These are phyloP conservation scores for Oreonectes daqikongensis DNA, from an alignment of 2,797 vertebrate genomes.

Conservation along the genomic window DNA sequence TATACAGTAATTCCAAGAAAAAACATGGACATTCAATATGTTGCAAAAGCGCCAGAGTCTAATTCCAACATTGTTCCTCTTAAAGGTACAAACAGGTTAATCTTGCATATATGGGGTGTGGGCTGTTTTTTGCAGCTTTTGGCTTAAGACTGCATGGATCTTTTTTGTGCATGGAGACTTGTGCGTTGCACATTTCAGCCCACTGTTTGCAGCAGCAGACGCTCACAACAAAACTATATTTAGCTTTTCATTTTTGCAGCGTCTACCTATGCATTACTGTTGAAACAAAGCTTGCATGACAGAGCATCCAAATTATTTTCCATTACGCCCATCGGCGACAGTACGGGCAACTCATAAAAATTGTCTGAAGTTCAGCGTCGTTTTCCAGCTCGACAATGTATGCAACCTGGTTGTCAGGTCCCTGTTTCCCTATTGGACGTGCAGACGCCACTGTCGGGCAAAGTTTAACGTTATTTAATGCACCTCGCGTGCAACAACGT, in stretches of 20 bases:
- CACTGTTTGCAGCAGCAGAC: constrained; percentile 58
- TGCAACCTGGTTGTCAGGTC: constrained; percentile 62
- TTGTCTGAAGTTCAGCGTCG: constrained; percentile 39
- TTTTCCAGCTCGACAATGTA: constrained; percentile 48
- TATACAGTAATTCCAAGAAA: constrained; percentile 7
- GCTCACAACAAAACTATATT: constrained; percentile 65
- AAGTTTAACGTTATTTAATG: constrained; percentile 45
- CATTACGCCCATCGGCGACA: constrained; percentile 59
- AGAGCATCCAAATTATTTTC: constrained; percentile 60
- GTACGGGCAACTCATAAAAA: constrained; percentile 57
- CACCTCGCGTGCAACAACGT: constrained; percentile 53
- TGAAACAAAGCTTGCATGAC: constrained; percentile 59
- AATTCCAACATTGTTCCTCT: not conserved
- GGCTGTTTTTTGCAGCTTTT: constrained; percentile 39
- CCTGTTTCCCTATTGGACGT: constrained; percentile 37
- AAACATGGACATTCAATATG: constrained; percentile 8
- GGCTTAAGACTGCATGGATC: constrained; percentile 11
- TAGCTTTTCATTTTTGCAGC: constrained; percentile 64
- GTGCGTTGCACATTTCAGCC: constrained; percentile 41
- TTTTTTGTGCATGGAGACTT: constrained; percentile 39
- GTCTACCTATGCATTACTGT: constrained; percentile 59
- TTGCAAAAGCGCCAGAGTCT: constrained; percentile 9
- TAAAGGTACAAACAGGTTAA: constrained; percentile 11
- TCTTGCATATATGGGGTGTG: constrained; percentile 38
- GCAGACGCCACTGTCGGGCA: constrained; percentile 20